Percentiles rank a stretch among this genome's conserved stretches.
phyloP scores from a whole-genome alignment of 2,113 vertebrate species.

The Stomatorhinus ivindoensis region DNA sequence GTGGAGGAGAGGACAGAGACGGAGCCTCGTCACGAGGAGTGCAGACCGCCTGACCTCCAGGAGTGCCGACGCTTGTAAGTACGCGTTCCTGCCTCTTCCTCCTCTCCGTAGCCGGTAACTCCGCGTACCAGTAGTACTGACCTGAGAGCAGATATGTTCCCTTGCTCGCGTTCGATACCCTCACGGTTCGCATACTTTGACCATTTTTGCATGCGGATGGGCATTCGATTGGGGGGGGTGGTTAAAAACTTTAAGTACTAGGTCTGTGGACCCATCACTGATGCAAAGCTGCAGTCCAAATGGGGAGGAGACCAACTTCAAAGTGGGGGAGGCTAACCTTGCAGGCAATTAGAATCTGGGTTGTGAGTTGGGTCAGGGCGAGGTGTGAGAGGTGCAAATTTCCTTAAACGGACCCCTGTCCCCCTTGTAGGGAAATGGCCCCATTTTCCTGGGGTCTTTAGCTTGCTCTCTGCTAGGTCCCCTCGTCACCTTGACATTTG shows the following conservation, averaged over 20 bases:
- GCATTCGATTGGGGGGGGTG: not conserved
- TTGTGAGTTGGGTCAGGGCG: not conserved
- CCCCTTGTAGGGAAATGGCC: not conserved
- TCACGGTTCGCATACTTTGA: not conserved
- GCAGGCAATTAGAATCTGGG: not conserved
- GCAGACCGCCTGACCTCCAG: not conserved
- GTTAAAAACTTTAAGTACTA: not conserved
- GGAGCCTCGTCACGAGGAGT: not conserved
- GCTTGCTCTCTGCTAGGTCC: not conserved
- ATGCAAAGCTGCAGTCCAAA: constrained; percentile 1
- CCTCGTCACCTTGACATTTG: not conserved
- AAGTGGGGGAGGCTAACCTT: not conserved
- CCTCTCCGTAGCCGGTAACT: not conserved
- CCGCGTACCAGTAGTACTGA: not conserved
- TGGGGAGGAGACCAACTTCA: constrained; percentile 3
- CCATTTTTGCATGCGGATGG: not conserved
- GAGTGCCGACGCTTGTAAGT: constrained; percentile 27
- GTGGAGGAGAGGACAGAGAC: not conserved
- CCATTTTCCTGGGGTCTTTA: not conserved
- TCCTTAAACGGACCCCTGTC: not conserved
- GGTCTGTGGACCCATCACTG: not conserved
- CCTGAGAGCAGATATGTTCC: not conserved
- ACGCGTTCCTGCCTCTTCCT: not conserved
- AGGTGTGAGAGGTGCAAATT: not conserved
- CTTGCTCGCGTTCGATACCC: no score